phyloP scores from a whole-genome alignment of 2,888 invertebrate genomes.

The Acronicta aceris region DNA sequence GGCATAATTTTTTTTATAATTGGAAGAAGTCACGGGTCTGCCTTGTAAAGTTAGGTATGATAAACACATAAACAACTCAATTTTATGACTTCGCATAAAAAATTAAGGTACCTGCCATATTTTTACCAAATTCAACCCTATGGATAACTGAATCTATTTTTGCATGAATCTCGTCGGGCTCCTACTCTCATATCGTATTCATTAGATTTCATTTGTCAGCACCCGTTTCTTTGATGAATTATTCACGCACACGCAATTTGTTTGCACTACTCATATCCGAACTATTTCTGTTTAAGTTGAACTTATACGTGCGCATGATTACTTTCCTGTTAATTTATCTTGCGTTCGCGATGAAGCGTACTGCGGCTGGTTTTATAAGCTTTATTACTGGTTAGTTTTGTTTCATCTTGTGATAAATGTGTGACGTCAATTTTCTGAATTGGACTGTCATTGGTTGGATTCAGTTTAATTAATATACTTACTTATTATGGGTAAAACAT shows the following conservation, averaged over 20 bases:
- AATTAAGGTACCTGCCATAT: slow-evolving; percentile 51
- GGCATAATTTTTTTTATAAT: no score
- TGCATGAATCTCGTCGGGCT: slow-evolving; percentile 70
- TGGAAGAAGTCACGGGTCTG: no score
- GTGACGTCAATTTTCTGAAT: slow-evolving; percentile 18
- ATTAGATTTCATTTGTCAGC: slow-evolving; percentile 87
- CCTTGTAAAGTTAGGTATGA: not conserved
- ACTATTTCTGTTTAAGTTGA: slow-evolving; percentile 69
- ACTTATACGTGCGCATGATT: slow-evolving; percentile 66
- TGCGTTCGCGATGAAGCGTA: slow-evolving; percentile 36
- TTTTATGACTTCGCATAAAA: slow-evolving; percentile 45
- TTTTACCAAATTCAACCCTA: slow-evolving; percentile 44
- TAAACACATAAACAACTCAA: slow-evolving; percentile 21
- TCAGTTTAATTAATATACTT: not conserved
- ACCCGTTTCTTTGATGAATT: slow-evolving; percentile 84
- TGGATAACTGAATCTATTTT: slow-evolving; percentile 58
- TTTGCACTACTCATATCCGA: slow-evolving; percentile 74
- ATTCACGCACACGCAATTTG: slow-evolving; percentile 83
- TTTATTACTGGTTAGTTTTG: slow-evolving; percentile 29
- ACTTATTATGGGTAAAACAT: no score
- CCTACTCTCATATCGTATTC: slow-evolving; percentile 84
- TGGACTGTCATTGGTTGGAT: slow-evolving; percentile 9
- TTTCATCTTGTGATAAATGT: slow-evolving; percentile 31
- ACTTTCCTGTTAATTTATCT: slow-evolving; percentile 60
- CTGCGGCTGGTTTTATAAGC: slow-evolving; percentile 39